phyloP scores from a whole-genome alignment of 2,797 vertebrate species.

The Neomorphus geoffroyi region DNA sequence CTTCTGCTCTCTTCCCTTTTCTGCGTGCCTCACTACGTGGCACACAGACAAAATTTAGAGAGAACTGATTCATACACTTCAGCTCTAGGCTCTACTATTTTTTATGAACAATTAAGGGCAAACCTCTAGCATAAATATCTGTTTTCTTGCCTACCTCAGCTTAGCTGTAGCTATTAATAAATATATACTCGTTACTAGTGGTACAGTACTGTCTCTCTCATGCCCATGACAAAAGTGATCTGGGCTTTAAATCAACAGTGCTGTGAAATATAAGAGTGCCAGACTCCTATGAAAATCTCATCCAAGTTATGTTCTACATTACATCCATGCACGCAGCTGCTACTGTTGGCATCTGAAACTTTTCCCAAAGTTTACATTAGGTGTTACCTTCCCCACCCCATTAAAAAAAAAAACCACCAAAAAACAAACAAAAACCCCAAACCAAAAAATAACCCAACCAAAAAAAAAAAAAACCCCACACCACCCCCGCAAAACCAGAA shows the following conservation, averaged over 20 bases:
- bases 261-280: neutral
- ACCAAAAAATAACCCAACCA: neutral
- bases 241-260: neutral
- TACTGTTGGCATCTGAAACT: neutral
- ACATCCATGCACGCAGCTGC: neutral
- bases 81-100: neutral
- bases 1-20: neutral
- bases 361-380: neutral
- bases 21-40: accelerated
- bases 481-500: accelerated
- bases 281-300: neutral
- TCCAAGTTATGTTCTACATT: neutral
- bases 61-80: neutral
- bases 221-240: neutral
- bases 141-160: neutral
- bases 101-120: neutral
- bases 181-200: neutral
- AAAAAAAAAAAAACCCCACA: no score
- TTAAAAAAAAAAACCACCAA: no score
- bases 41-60: neutral
- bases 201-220: neutral
- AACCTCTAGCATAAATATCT: neutral
- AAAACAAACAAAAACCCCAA: neutral
- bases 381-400: neutral
- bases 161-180: neutral